Base-by-base conservation (phyloP, 2,888 invertebrate species). In the Drosophila recens region DNA sequence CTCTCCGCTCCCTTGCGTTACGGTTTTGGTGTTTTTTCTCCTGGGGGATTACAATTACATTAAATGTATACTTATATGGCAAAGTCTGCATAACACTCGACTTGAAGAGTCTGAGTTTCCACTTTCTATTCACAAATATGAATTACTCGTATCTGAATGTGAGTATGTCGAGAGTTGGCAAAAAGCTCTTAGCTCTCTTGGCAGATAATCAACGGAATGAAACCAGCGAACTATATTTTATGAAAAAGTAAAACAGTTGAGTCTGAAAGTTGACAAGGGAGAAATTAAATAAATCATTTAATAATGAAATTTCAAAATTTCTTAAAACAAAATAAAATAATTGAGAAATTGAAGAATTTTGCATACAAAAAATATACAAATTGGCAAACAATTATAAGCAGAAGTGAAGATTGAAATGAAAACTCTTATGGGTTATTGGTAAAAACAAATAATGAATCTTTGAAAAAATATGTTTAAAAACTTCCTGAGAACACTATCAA, bases 11-110 rank as follows among this genome's bases (percentile, higher is more conserved):
- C 15, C 34, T 17, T 49, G 34, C 8, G 15, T 23, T 27, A 11
- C 5, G 43, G 20, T 59, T 71, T n/a, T 34, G 49, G 53, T 49
- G 59, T 53, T 54, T 66, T 57, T 61, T 23, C 23, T 23, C 23
- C 82, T 67, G 61, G 80, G 80, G 69, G 62, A 79, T 82, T 71
- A 69, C 69, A 62, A 79, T 66, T 73, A 77, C 61, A 68, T 73
- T 72, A 59, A 56, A 67, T 40, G 38, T 40, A 38, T 49, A 46
- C 46, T 33, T 23, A 51, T 57, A 48, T 42, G 52, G 30, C 38
- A 43, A 42, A 56, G 56, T 57, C 52, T 40, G 46, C 42, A 34
- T 23, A 36, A 33, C 23, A 52, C 52, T 43, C 52, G 52, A 61
- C 51, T 51, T 59, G 30, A 59, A 33, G 51, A 46, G 57, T 36